Conservation (phyloP, 2,113 vertebrate genomes). For the Capricornis sumatraensis region DNA sequence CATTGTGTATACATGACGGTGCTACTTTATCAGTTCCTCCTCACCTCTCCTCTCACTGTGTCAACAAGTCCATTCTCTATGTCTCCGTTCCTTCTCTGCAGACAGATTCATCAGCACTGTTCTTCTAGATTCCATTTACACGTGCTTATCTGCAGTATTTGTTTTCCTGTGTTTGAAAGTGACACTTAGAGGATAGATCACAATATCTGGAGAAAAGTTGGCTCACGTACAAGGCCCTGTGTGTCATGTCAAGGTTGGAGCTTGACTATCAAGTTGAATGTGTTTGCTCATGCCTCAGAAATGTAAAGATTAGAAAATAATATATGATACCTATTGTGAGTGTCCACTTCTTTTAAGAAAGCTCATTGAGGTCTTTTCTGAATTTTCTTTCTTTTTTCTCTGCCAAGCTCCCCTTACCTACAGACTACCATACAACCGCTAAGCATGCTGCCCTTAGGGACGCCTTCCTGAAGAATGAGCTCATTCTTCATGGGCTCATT, state of each 20-base stretch:
- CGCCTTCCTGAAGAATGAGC: background rate
- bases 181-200: no score
- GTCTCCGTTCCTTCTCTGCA: background rate
- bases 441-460: accelerated
- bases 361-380: background rate
- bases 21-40: background rate
- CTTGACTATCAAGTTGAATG: accelerated
- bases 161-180: background rate
- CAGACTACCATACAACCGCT: background rate
- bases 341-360: background rate
- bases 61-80: background rate
- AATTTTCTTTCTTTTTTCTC: background rate
- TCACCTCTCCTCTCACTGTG: background rate
- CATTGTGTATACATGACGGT: accelerated
- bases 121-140: background rate
- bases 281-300: background rate
- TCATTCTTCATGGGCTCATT: background rate
- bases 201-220: no score
- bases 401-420: background rate
- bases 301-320: background rate
- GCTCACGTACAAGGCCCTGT: accelerated
- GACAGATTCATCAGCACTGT: background rate
- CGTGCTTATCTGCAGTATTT: background rate
- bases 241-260: background rate
- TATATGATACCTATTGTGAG: background rate